A percentile compares a stretch with the other conserved stretches of the same genome.
These are phyloP conservation scores for Brenthis ino DNA, from an alignment of 2,888 invertebrate species.

Conservation along the genomic window DNA sequence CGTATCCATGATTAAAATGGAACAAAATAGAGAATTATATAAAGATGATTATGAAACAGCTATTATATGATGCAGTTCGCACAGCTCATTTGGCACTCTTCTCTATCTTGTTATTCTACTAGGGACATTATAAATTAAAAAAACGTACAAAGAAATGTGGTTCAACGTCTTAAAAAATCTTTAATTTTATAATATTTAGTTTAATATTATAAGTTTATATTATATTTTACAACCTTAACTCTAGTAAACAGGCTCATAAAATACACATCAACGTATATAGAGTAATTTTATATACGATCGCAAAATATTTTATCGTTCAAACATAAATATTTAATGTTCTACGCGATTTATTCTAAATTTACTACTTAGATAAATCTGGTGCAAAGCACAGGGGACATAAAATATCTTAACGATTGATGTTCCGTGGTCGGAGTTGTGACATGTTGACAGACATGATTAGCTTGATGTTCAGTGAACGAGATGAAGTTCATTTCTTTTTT, in stretches of 20 bases:
- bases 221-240: background rate
- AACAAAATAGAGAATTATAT: too few species aligned
- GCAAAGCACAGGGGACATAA: conserved; percentile 27
- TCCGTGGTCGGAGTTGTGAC: conserved; percentile 27
- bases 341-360: conserved; percentile 17
- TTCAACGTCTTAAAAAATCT: too few species aligned
- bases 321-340: conserved; percentile 18
- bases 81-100: too few species aligned
- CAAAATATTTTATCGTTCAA: conserved; percentile 14
- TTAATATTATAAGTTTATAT: background rate
- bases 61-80: too few species aligned
- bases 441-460: conserved; percentile 32
- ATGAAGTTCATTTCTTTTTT: conserved; percentile 18
- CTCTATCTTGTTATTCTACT: too few species aligned
- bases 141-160: too few species aligned
- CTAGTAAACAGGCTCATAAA: conserved; percentile 3
- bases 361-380: conserved; percentile 31
- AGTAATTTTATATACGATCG: conserved; percentile 4
- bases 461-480: conserved; percentile 22
- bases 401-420: conserved; percentile 34
- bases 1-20: too few species aligned
- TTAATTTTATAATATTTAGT: too few species aligned
- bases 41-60: too few species aligned
- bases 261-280: background rate
- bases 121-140: too few species aligned